Base-by-base conservation (phyloP, 1,140 invertebrate species). In the Penaeus japonicus region DNA sequence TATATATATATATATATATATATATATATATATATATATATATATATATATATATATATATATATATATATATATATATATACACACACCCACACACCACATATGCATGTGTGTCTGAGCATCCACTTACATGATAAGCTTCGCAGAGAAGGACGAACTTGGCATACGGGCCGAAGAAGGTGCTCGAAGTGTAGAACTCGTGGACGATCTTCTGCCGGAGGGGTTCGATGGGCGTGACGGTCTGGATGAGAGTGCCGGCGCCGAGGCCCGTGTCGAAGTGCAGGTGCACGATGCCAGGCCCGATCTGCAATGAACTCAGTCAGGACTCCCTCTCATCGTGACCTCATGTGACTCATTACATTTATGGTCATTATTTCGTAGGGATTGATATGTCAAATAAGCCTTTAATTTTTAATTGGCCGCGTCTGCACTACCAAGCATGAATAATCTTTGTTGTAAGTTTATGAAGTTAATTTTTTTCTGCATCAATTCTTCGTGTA, bases 181-280 rank as follows among this genome's bases (percentile, higher is more conserved):
- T 92, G 0, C 92, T 90, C 0, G 93, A 92, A 0, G 94, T 94
- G 91, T 95, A 97, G 65, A 98, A 94, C 65, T 95, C 93, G 91
- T 98, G 97, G 0, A 96, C 93, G 0, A 98, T 95, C 91, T 94
- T 94, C 92, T 98, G 97, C 0, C 96, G 89, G 15, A 98, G 91
- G 0, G 97, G 96, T 73, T 95, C 95, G 0, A 97, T 87, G 0
- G 97, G 97, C 0, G 96, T 97, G 0, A 98, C 95, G 0, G 94
- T 95, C 92, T 98, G 97, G 0, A 96, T 91, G 18, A 97, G 94
- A 65, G 95, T 93, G 32, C 97, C 93, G 0, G 93, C 91, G 0
- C 96, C 96, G 62, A 96, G 92, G 0, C 92, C 90, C 0, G 94
- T 95, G 0, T 94, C 90, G 80, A 98, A 92, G 39, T 92, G 91